Conservation (phyloP, 2,113 vertebrate genomes). For the Marmota flaviventris region DNA sequence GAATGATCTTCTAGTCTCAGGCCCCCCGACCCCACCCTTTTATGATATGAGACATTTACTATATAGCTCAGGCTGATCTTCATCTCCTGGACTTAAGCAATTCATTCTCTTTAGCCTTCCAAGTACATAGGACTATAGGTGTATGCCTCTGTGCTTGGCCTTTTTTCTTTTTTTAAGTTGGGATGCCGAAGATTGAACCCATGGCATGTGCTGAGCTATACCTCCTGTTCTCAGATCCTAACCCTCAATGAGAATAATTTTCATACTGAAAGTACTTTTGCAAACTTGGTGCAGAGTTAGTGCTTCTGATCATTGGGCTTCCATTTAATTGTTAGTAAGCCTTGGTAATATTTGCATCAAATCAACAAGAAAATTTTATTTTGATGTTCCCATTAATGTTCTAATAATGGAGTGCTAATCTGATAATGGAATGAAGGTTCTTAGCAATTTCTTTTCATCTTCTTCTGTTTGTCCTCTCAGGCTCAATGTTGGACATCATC, state of each 20-base stretch:
- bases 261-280: neutral
- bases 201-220: neutral
- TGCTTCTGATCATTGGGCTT: neutral
- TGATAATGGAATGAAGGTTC: conserved; percentile 1
- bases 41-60: neutral
- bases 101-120: neutral
- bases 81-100: neutral
- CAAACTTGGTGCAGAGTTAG: neutral
- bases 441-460: neutral
- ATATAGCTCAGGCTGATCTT: neutral
- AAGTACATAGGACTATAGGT: neutral
- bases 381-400: neutral
- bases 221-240: neutral
- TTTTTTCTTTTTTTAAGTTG: neutral
- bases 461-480: conserved; percentile 84
- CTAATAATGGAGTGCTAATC: neutral
- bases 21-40: neutral
- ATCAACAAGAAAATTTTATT: neutral
- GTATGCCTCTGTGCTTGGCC: neutral
- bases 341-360: neutral
- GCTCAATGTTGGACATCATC: conserved; percentile 99
- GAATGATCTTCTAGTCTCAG: neutral
- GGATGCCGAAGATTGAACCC: neutral
- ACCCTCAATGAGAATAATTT: neutral
- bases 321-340: neutral